Conservation (phyloP, 2,113 vertebrate species). For the Notothenia coriiceps region DNA sequence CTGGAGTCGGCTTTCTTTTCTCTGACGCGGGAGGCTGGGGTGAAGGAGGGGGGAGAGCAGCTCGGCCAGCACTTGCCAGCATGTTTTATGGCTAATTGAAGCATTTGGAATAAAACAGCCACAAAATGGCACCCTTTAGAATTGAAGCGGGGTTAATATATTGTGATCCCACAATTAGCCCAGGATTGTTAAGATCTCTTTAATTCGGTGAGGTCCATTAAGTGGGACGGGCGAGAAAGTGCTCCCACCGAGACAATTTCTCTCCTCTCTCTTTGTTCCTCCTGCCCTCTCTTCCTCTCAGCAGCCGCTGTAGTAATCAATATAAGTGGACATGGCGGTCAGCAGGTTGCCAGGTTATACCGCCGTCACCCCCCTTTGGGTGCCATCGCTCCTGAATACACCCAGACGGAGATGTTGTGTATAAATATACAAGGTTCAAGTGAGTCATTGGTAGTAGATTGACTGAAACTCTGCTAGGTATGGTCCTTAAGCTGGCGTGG, state of each 20-base stretch:
- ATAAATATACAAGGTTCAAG: constrained; percentile 49
- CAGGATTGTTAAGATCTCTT: constrained; percentile 88
- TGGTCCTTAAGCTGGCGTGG: constrained; percentile 45
- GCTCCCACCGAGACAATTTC: constrained; percentile 76
- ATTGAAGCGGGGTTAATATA: constrained; percentile 86
- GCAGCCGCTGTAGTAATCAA: constrained; percentile 72
- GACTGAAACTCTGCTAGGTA: constrained; percentile 42
- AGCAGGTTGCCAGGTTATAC: constrained; percentile 66
- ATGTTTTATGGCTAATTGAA: constrained; percentile 87
- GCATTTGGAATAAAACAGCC: constrained; percentile 85
- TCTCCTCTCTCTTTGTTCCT: constrained; percentile 71
- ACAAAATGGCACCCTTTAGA: constrained; percentile 85
- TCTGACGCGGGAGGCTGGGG: constrained; percentile 38
- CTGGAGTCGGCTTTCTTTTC: constrained; percentile 73
- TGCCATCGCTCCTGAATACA: constrained; percentile 45
- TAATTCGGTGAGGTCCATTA: constrained; percentile 93
- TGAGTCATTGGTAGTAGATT: constrained; percentile 41
- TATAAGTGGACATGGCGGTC: constrained; percentile 62
- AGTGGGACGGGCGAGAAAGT: constrained; percentile 77
- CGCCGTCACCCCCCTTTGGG: constrained; percentile 45
- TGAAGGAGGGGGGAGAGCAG: constrained; percentile 38
- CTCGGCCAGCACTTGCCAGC: constrained; percentile 77
- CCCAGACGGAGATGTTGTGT: constrained; percentile 44
- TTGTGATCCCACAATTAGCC: constrained; percentile 91
- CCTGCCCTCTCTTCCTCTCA: constrained; percentile 56